Conservation (phyloP, 1,140 invertebrate genomes). For the Eubasilissa regina region DNA sequence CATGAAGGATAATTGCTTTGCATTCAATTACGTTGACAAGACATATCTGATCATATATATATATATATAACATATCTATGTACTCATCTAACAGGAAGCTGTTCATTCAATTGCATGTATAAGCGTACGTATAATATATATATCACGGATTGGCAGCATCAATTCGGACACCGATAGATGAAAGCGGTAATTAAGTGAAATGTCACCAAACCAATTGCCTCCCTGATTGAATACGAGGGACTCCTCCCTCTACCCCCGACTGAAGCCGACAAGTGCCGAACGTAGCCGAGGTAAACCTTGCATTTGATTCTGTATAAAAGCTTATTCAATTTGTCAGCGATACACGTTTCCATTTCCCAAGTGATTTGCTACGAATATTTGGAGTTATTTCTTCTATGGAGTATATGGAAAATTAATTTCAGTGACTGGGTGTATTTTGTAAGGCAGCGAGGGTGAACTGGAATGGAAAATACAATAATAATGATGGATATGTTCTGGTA, state of each 20-base stretch:
- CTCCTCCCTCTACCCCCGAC: conserved; percentile 1
- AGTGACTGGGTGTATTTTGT: conserved; percentile 42
- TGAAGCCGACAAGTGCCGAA: conserved; percentile 17
- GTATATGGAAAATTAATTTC: conserved; percentile 40
- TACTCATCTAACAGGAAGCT: too few relatives aligned
- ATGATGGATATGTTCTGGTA: conserved; percentile 35
- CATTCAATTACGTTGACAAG: conserved; percentile 3
- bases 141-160: not conserved
- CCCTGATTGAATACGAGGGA: conserved; percentile 59
- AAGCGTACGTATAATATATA: not conserved
- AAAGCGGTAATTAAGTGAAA: conserved; percentile 59
- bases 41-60: not conserved
- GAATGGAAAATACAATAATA: conserved; percentile 42
- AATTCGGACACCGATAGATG: conserved; percentile 33
- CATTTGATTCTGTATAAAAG: conserved; percentile 39
- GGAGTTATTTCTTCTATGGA: conserved; percentile 33
- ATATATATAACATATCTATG: not conserved
- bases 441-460: conserved; percentile 4
- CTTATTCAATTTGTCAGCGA: conserved; percentile 46
- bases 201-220: conserved; percentile 58
- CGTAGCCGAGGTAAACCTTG: conserved; percentile 4
- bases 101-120: too few relatives aligned
- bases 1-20: not conserved
- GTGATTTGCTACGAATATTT: conserved; percentile 41
- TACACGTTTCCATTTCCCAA: conserved; percentile 50